Evolutionary conservation across 1,140 invertebrate species (phyloP).

Genomic region (Drosophila tropicalis): DNA sequence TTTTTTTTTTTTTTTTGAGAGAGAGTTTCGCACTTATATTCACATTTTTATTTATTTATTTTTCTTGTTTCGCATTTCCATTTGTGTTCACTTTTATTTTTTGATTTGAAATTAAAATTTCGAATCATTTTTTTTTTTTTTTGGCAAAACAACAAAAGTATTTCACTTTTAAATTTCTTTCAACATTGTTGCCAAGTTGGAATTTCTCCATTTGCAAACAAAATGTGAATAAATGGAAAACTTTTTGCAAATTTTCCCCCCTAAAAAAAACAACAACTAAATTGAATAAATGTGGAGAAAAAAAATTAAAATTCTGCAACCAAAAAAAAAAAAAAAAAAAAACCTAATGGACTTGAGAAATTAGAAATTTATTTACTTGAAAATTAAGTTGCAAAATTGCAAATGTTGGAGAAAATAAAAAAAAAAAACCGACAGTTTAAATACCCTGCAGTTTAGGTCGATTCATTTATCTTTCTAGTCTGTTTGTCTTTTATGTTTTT

Average conservation of each 20-base stretch:
- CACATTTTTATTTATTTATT: conserved; percentile 14
- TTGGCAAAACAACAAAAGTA: conserved; percentile 55
- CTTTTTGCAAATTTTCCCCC: not conserved
- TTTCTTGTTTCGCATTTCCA: conserved; percentile 7
- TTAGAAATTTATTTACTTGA: not conserved
- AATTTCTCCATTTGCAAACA: conserved; percentile 6
- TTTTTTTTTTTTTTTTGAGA: conserved; percentile 28
- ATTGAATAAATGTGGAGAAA: not conserved
- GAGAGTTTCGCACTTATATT: conserved; percentile 15
- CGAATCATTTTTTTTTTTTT: conserved; percentile 46
- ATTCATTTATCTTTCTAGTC: too few relatives aligned
- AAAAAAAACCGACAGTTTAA: too few relatives aligned
- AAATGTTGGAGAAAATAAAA: not conserved
- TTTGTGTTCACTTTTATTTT: conserved; percentile 56
- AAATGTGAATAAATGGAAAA: not conserved
- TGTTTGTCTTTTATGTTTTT: too few relatives aligned
- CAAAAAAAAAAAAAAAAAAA: conserved; percentile 23
- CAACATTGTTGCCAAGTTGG: not conserved
- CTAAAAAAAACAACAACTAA: conserved; percentile 1
- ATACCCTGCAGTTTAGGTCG: too few relatives aligned
- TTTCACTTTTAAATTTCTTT: conserved; percentile 36
- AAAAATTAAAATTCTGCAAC: not conserved
- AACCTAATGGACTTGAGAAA: not conserved
- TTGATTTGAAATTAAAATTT: conserved; percentile 79
- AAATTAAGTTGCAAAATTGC: conserved; percentile 25